Conservation (phyloP, 1,140 invertebrate genomes). For the Drosophila insularis region DNA sequence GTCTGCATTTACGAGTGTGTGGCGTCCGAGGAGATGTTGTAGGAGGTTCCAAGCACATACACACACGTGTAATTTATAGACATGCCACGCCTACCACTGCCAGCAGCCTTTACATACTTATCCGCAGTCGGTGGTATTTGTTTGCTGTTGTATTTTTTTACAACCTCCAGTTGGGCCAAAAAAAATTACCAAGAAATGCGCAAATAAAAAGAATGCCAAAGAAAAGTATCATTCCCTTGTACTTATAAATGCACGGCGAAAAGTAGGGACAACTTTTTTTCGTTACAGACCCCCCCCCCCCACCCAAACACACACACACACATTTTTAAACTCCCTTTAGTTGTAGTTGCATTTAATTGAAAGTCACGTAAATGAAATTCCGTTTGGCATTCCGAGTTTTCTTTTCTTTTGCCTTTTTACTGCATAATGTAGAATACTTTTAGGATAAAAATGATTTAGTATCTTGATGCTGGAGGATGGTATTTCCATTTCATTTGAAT, state of each 20-base stretch:
- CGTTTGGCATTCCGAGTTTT: background rate
- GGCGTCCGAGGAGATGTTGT: constrained; percentile 12
- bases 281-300: background rate
- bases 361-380: constrained; percentile 46
- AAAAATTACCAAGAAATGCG: constrained; percentile 36
- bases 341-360: constrained; percentile 29
- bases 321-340: background rate
- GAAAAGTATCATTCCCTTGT: constrained; percentile 18
- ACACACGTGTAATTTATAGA: constrained; percentile 66
- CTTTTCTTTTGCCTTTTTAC: background rate
- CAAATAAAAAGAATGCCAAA: constrained; percentile 66
- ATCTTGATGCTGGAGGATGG: background rate
- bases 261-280: constrained; percentile 7
- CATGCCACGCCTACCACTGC: constrained; percentile 53
- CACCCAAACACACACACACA: background rate
- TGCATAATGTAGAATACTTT: constrained; percentile 20
- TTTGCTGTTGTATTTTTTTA: constrained; percentile 21
- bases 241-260: background rate
- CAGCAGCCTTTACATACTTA: constrained; percentile 40
- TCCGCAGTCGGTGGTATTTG: constrained; percentile 48
- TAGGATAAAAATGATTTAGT: background rate
- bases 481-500: background rate
- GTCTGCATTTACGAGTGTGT: constrained; percentile 43
- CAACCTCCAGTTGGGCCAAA: background rate
- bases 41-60: constrained; percentile 20